phyloP scores from a whole-genome alignment of 2,113 vertebrate species.

The Ondatra zibethicus region DNA sequence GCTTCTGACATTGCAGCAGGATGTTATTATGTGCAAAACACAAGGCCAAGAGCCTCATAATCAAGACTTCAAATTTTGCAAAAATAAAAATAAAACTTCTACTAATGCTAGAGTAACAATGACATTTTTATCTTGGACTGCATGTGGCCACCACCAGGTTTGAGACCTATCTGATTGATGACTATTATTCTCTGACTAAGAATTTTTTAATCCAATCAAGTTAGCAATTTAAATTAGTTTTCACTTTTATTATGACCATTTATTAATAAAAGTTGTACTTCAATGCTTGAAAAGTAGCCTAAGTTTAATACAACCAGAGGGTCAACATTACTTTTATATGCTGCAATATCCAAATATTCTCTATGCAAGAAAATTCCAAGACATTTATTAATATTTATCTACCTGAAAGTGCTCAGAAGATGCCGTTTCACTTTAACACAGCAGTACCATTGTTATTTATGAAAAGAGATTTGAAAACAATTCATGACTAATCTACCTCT shows the following conservation, averaged over 20 bases:
- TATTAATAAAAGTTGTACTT: neutral
- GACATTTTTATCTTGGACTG: neutral
- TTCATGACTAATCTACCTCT: neutral
- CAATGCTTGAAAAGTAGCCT: neutral
- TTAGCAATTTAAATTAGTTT: neutral
- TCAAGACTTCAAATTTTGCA: too few species aligned
- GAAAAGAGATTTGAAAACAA: conserved; percentile 9
- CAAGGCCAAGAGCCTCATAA: neutral
- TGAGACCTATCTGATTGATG: too few species aligned
- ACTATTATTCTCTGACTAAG: neutral
- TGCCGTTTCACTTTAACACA: conserved; percentile 32
- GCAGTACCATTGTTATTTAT: neutral
- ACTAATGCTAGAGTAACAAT: neutral
- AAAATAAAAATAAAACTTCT: neutral
- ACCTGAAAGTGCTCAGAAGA: neutral
- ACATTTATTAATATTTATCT: neutral
- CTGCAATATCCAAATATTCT: neutral
- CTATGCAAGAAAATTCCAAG: neutral
- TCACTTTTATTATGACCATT: neutral
- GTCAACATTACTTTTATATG: neutral
- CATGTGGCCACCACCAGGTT: neutral
- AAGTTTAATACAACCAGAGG: neutral
- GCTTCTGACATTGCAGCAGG: neutral
- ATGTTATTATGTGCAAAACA: neutral
- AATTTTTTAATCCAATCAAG: neutral